phyloP scores from a whole-genome alignment of 2,113 vertebrate species.

The Ameiurus melas region DNA sequence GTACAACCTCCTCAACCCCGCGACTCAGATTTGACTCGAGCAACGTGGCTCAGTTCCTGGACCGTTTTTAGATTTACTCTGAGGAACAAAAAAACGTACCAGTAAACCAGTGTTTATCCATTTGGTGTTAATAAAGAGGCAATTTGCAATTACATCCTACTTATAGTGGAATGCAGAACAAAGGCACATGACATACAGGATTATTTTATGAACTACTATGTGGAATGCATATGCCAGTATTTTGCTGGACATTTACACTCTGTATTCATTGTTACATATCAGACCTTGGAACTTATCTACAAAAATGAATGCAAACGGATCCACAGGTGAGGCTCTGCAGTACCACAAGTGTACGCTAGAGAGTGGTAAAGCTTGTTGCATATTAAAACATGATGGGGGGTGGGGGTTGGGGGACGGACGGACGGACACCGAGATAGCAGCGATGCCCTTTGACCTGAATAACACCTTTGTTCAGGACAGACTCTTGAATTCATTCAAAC shows the following conservation, averaged over 20 bases:
- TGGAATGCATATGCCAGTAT: neutral
- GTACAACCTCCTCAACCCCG: slow-evolving; percentile 22
- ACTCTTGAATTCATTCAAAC: neutral
- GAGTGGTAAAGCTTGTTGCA: slow-evolving; percentile 54
- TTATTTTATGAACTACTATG: slow-evolving; percentile 1
- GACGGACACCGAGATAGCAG: neutral
- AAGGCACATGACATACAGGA: neutral
- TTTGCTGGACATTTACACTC: neutral
- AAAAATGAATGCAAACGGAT: neutral
- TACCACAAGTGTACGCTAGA: slow-evolving; percentile 10
- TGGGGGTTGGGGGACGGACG: no score
- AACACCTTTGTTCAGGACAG: neutral
- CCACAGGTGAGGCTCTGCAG: neutral
- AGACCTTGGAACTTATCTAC: neutral
- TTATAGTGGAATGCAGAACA: neutral
- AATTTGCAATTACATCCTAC: slow-evolving; percentile 4
- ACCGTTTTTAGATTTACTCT: slow-evolving; percentile 31
- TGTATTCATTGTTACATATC: neutral
- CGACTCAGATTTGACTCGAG: slow-evolving; percentile 41
- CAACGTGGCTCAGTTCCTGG: slow-evolving; percentile 36
- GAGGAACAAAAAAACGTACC: neutral
- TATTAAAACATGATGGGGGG: neutral
- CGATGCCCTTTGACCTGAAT: slow-evolving; percentile 17
- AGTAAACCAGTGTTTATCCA: slow-evolving; percentile 24
- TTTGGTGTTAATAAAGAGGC: slow-evolving; percentile 16